Evolutionary conservation across 2,113 vertebrate species (phyloP).

Genomic region (Excalfactoria chinensis): DNA sequence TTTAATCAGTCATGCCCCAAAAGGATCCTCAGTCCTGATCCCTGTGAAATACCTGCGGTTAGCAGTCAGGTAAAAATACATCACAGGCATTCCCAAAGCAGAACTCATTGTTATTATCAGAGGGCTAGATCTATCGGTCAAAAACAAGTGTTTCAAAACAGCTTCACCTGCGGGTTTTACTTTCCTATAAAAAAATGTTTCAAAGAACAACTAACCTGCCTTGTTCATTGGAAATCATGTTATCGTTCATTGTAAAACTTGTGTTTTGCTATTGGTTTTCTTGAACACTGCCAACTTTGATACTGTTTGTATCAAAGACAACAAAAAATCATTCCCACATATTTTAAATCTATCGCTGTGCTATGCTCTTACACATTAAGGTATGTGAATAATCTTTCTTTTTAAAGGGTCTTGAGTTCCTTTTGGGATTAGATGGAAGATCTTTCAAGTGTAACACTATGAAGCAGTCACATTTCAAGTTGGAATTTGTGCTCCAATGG

Average conservation of each 20-base stretch:
- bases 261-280: constrained; percentile 10
- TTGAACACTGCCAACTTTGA: constrained; percentile 3
- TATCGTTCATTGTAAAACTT: background rate
- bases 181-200: background rate
- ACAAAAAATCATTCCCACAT: background rate
- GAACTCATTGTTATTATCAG: background rate
- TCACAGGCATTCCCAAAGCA: background rate
- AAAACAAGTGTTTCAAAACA: background rate
- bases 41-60: background rate
- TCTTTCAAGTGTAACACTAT: constrained; percentile 23
- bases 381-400: constrained; percentile 17
- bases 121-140: background rate
- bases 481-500: background rate
- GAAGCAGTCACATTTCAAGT: constrained; percentile 30
- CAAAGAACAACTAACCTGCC: background rate
- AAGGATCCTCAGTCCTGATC: background rate
- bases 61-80: background rate
- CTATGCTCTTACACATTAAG: background rate
- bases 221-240: background rate
- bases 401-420: background rate
- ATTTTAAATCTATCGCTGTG: constrained; percentile 14
- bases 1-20: background rate
- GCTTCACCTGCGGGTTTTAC: constrained; percentile 1
- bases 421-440: constrained; percentile 7
- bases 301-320: background rate